These are phyloP conservation scores for Odontamblyopus rebecca DNA, from an alignment of 2,797 vertebrate species.

Conservation along the genomic window DNA sequence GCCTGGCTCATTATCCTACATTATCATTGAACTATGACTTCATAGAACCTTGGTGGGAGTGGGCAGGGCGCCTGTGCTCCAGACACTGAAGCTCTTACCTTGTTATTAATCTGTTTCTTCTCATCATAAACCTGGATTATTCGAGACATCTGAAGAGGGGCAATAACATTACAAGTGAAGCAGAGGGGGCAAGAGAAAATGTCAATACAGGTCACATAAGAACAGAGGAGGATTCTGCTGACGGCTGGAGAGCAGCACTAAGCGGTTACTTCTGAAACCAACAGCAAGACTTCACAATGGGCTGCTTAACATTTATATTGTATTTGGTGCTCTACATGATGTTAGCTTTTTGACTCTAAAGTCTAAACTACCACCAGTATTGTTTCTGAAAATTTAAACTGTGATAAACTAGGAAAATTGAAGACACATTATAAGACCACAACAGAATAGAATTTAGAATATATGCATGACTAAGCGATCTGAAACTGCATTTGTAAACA, in stretches of 20 bases:
- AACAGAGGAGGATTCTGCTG: slow-evolving; percentile 60
- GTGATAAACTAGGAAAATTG: background rate
- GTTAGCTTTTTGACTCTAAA: background rate
- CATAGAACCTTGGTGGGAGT: slow-evolving; percentile 81
- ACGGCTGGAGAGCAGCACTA: slow-evolving; percentile 23
- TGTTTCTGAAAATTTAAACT: background rate
- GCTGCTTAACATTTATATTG: background rate
- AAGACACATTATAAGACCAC: background rate
- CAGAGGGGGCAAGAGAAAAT: slow-evolving; percentile 80
- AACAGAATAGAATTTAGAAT: background rate
- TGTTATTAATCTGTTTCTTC: slow-evolving; percentile 99
- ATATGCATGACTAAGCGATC: background rate
- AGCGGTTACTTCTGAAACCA: slow-evolving; percentile 33
- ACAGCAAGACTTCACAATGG: slow-evolving; percentile 34
- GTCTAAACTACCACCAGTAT: background rate
- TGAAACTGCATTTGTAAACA: background rate
- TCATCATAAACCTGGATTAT: slow-evolving; percentile 99
- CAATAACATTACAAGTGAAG: slow-evolving; percentile 90
- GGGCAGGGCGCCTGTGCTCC: slow-evolving; percentile 71
- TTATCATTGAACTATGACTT: slow-evolving; percentile 35
- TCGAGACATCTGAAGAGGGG: slow-evolving; percentile 99
- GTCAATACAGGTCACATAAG: slow-evolving; percentile 77
- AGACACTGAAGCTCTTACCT: slow-evolving; percentile 93
- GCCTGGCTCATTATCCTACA: background rate
- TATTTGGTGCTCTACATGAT: background rate